These are phyloP conservation scores for Chionoecetes opilio DNA, from an alignment of 1,140 invertebrate species.

Conservation along the genomic window DNA sequence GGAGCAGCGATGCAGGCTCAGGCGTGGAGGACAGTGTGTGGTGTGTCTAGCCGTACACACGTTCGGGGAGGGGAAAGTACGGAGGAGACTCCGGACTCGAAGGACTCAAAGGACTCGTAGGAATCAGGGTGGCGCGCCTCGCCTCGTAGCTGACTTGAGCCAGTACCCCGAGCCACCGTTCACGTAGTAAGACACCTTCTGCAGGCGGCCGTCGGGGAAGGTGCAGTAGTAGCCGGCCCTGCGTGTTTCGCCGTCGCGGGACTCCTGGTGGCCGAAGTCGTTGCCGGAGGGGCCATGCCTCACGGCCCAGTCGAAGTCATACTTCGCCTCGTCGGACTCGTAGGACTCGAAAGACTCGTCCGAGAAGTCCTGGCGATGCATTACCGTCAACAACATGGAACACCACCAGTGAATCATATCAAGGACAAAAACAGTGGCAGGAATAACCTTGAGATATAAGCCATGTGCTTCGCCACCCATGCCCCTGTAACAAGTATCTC, in stretches of 20 bases:
- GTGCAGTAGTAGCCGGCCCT: constrained; percentile 87
- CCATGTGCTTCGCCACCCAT: no score
- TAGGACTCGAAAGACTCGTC: not conserved
- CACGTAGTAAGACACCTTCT: constrained; percentile 88
- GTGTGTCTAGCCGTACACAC: not conserved
- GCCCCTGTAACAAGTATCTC: no score
- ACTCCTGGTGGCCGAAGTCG: constrained; percentile 84
- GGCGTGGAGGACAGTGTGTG: not conserved
- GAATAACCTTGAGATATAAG: no score
- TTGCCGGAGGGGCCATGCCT: constrained; percentile 87
- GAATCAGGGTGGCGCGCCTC: constrained; percentile 17
- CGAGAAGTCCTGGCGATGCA: not conserved
- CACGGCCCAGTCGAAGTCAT: constrained; percentile 89
- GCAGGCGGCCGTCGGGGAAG: constrained; percentile 87
- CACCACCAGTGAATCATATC: no score
- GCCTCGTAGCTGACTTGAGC: constrained; percentile 86
- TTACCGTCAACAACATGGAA: no score
- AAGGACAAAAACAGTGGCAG: no score
- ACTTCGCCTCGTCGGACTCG: constrained; percentile 82
- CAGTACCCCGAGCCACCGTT: constrained; percentile 88
- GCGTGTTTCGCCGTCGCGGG: constrained; percentile 86
- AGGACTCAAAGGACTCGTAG: constrained; percentile 5
- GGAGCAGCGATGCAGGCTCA: not conserved
- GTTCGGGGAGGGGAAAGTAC: not conserved
- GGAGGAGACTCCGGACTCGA: not conserved